Conservation (phyloP, 2,888 invertebrate genomes). For the Smittia aterrima region DNA sequence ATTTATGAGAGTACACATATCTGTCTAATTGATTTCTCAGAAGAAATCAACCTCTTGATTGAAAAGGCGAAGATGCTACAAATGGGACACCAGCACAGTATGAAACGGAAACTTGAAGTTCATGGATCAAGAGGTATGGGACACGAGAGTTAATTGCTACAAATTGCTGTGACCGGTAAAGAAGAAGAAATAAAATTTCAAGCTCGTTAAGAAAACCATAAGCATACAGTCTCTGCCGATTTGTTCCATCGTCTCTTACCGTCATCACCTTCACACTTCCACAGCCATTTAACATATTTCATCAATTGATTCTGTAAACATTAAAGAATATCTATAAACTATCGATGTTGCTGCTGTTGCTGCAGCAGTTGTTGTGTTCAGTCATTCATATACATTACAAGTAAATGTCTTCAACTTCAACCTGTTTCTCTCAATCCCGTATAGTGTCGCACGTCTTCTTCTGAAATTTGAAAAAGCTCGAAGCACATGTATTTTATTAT, state of each 20-base stretch:
- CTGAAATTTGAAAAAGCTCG: background rate
- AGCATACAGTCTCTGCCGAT: no score
- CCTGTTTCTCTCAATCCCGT: background rate
- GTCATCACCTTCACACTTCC: background rate
- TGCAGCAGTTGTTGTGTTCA: background rate
- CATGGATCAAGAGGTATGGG: no score
- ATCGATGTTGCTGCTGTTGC: background rate
- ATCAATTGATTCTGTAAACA: constrained; percentile 8
- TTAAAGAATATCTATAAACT: background rate
- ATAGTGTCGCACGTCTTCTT: background rate
- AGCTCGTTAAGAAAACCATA: background rate
- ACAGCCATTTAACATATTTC: background rate
- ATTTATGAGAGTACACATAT: no score
- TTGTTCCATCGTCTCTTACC: background rate
- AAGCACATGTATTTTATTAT: constrained; percentile 12
- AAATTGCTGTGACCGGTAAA: background rate
- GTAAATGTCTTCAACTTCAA: constrained; percentile 19
- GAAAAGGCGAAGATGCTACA: no score
- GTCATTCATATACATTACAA: background rate
- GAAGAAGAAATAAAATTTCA: background rate
- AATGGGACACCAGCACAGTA: no score
- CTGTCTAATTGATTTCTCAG: no score
- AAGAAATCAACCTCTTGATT: no score
- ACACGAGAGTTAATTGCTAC: no score
- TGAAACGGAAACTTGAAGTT: no score